Conservation (phyloP, 2,113 vertebrate species). For the Rhipidura dahli region DNA sequence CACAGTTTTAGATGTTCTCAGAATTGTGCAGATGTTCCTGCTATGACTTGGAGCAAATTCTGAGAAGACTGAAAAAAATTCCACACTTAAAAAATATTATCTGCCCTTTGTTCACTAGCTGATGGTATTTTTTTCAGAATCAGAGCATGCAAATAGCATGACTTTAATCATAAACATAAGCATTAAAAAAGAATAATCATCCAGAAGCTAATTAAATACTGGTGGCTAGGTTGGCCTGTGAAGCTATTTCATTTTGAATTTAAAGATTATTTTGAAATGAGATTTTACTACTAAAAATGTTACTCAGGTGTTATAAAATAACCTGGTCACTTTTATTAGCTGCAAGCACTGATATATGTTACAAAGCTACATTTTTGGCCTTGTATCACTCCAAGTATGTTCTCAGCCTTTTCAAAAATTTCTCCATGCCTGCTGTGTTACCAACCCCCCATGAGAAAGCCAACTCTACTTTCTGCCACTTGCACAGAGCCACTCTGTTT, state of each 20-base stretch:
- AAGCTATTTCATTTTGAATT: background rate
- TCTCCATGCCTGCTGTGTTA: background rate
- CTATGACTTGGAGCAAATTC: constrained; percentile 15
- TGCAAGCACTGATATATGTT: background rate
- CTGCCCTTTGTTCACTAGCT: background rate
- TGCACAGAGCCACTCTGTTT: background rate
- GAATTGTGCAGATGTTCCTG: background rate
- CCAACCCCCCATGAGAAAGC: background rate
- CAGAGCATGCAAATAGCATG: background rate
- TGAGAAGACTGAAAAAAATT: constrained; percentile 30
- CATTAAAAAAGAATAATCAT: constrained; percentile 1
- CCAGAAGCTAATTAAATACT: constrained; percentile 27
- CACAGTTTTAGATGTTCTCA: background rate
- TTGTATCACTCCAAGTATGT: background rate
- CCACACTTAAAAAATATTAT: background rate
- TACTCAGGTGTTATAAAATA: background rate
- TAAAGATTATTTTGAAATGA: constrained; percentile 15
- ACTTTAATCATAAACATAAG: constrained; percentile 17
- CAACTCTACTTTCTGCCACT: background rate
- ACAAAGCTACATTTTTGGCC: background rate
- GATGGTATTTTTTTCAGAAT: background rate
- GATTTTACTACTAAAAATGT: background rate
- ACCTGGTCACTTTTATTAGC: background rate
- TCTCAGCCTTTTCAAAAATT: background rate
- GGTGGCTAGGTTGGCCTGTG: background rate